A percentile compares a stretch with the other conserved stretches of the same genome.
Evolutionary conservation across 2,888 invertebrate species (phyloP).

Genomic region (Eilema sororculum): DNA sequence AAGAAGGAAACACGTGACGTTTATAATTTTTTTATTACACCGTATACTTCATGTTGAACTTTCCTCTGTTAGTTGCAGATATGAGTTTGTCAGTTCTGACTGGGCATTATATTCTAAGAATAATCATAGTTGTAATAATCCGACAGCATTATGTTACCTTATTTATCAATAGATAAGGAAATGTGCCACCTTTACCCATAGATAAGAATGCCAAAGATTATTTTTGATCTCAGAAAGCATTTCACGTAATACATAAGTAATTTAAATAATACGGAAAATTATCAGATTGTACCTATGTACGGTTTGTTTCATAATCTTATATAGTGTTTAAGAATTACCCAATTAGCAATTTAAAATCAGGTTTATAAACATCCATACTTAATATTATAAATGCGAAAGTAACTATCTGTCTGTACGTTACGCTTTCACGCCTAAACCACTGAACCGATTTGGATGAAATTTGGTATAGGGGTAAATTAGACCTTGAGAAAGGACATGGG

Average conservation of each 20-base stretch:
- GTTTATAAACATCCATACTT: no score
- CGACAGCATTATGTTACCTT: constrained; percentile 41
- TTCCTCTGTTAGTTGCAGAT: constrained; percentile 24
- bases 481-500: no score
- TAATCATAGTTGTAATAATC: constrained; percentile 27
- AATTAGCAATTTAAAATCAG: not conserved
- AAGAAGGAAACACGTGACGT: no score
- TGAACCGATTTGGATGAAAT: no score
- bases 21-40: no score
- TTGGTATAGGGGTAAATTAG: no score
- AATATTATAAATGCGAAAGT: no score
- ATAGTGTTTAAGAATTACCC: not conserved
- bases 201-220: constrained; percentile 50
- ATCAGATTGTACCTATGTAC: constrained; percentile 35
- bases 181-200: constrained; percentile 52
- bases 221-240: constrained; percentile 53
- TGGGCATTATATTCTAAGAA: constrained; percentile 32
- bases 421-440: no score
- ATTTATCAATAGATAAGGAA: constrained; percentile 36
- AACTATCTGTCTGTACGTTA: no score
- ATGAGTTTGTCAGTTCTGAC: constrained; percentile 38
- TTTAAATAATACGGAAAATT: constrained; percentile 31
- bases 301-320: not conserved
- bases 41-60: not conserved
- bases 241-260: constrained; percentile 40